These are phyloP conservation scores for Encarsia formosa DNA, from an alignment of 2,888 invertebrate species.

Conservation along the genomic window DNA sequence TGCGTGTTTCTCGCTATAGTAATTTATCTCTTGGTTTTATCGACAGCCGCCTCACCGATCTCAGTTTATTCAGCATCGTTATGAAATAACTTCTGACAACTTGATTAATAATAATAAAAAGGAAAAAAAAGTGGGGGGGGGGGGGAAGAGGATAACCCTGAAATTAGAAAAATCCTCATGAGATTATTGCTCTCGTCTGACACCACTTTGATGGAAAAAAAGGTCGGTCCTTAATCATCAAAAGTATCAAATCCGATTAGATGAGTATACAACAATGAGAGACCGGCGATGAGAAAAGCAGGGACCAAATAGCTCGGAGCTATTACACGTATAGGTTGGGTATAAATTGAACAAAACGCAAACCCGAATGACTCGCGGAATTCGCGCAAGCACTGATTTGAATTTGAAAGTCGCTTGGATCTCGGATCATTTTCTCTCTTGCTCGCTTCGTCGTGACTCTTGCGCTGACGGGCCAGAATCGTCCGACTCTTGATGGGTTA, in stretches of 20 bases:
- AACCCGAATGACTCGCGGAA: conserved; percentile 38
- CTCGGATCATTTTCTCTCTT: conserved; percentile 34
- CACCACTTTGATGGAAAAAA: no score
- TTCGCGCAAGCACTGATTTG: conserved; percentile 35
- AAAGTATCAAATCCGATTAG: conserved; percentile 24
- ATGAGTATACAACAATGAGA: conserved; percentile 11
- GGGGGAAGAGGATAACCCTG: no score
- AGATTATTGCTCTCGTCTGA: no score
- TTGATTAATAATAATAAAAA: conserved; percentile 20
- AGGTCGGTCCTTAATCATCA: conserved; percentile 20
- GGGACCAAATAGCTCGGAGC: conserved; percentile 13
- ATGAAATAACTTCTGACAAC: no score
- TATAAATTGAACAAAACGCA: conserved; percentile 9
- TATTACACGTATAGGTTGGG: conserved; percentile 4
- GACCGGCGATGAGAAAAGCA: conserved; percentile 18
- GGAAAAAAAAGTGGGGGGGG: neutral
- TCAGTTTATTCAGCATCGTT: no score
- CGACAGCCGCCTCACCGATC: neutral
- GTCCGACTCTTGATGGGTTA: no score
- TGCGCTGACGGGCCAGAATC: no score
- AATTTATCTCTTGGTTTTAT: conserved; percentile 22
- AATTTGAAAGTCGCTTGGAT: conserved; percentile 38
- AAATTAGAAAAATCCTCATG: no score
- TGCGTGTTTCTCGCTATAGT: conserved; percentile 11
- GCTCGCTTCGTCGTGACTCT: no score